Evolutionary conservation across 1,140 invertebrate species (phyloP), one percentile per base, ranked within the genome.

Genomic region (Subanguina moxae): DNA sequence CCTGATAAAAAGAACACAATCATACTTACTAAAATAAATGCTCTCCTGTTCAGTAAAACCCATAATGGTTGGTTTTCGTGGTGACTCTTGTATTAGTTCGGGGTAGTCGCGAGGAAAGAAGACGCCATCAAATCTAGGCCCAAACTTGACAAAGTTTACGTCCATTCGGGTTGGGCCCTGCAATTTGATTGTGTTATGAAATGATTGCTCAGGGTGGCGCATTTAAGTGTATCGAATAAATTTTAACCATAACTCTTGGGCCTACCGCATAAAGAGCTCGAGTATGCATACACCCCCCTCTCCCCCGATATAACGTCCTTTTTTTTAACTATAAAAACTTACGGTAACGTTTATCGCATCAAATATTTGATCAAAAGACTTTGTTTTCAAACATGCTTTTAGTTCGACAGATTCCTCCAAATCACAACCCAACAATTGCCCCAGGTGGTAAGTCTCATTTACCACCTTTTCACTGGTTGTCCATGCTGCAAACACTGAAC

Each of bases 101-200:
- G 74, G 52, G 25, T 52, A 70, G 30, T 75, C 72, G 3, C 38
- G 21, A 15, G 65, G 71, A 32, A 73, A 74, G 28, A 73, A 73
- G 7, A 71, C 63, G 11, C 63, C 74, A 58, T 73, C 71, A n/a
- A 76, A 58, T 27, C 71, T 61, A 19, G 71, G 65, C 19, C 32
- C 62, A 56, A 73, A 73, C 43, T 73, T 73, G 15, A 62, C 62
- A 38, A 73, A 75, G 43, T 75, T 67, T 19, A 71, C 57, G 27
- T 71, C 69, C 17, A 19, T 38, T 45, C 67, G 32, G 7, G 69
- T 30, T 7, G 69, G 11, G 0, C 69, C 69, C 67, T 71, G 15
- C 11, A 45, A n/a, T n/a, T n/a, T n/a, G n/a, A n/a, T n/a, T n/a
- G n/a, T n/a, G n/a, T n/a, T n/a, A n/a, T n/a, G n/a, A n/a, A n/a